Evolutionary conservation across 2,888 invertebrate genomes (phyloP), one percentile per base, ranked within the genome.

Genomic region (Lamproptera curius): DNA sequence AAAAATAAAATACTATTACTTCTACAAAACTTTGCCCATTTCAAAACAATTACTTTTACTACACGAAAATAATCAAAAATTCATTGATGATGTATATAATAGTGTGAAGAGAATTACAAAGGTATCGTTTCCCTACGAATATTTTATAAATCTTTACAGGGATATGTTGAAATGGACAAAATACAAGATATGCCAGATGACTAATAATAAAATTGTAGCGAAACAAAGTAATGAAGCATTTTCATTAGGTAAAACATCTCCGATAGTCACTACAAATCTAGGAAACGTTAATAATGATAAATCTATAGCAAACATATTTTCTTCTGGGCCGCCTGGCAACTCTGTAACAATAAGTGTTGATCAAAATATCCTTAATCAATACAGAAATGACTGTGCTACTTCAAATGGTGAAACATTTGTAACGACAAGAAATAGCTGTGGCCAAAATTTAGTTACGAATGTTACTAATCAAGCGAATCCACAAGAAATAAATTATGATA

Each of bases 111-210:
- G 50, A 28, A 41, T 63, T 1, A 62, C 60, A 2, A 53, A 55
- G 11, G n/a, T 26, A 14, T 16, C 13, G 2, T n/a, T 23, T 8
- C 15, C 11, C 10, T 16, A 17, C 13, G 16, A 11, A 2, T 20
- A 26, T 16, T 3, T 48, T 13, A 26, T 15, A 42, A 52, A 48
- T 2, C 42, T 73, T 38, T 68, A 60, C 44, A 16, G 26, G 8
- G 66, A 73, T 47, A 52, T 76, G 57, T 31, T 74, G 16, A 10
- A 15, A 8, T 76, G 73, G 73, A 46, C 58, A 10, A 67, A 67
- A 54, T 23, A 33, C 0, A 62, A 58, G 1, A 17, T 17, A 20
- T 8, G 16, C 14, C n/a, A 38, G 2, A 14, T 11, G 28, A 15
- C 10, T 13, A 14, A 33, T n/a, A n/a, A 20, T 13, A 9, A n/a